Evolutionary conservation across 2,113 vertebrate genomes (phyloP).

Genomic region (Lichenostomus cassidix): DNA sequence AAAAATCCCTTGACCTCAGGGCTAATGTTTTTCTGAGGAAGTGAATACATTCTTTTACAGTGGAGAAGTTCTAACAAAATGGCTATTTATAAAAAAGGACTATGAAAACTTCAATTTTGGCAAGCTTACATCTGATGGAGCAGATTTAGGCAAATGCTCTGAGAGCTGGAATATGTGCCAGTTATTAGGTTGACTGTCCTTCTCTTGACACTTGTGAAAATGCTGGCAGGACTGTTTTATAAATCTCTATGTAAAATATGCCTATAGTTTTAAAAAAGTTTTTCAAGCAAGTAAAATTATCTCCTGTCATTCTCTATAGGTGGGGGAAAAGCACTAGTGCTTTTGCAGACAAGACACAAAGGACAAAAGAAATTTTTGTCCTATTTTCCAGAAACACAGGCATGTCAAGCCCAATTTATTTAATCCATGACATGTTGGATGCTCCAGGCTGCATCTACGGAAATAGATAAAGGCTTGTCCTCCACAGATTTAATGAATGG

Average conservation of each 20-base stretch:
- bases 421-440: background rate
- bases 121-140: background rate
- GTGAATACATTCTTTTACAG: constrained; percentile 1
- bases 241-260: background rate
- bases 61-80: constrained; percentile 6
- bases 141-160: background rate
- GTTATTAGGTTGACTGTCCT: background rate
- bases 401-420: constrained; percentile 31
- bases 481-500: constrained; percentile 39
- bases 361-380: constrained; percentile 37
- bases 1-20: background rate
- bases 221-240: background rate
- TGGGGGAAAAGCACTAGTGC: background rate
- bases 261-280: background rate
- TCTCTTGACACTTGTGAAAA: background rate
- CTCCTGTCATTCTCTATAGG: background rate
- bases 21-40: constrained; percentile 9
- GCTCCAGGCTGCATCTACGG: background rate
- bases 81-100: background rate
- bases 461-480: constrained; percentile 50
- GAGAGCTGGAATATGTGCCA: background rate
- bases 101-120: background rate
- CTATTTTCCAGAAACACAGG: constrained; percentile 33
- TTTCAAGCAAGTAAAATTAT: background rate
- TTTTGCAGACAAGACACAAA: constrained; percentile 17